Conservation (phyloP, 2,888 invertebrate genomes). For the Napeogenes sylphis region DNA sequence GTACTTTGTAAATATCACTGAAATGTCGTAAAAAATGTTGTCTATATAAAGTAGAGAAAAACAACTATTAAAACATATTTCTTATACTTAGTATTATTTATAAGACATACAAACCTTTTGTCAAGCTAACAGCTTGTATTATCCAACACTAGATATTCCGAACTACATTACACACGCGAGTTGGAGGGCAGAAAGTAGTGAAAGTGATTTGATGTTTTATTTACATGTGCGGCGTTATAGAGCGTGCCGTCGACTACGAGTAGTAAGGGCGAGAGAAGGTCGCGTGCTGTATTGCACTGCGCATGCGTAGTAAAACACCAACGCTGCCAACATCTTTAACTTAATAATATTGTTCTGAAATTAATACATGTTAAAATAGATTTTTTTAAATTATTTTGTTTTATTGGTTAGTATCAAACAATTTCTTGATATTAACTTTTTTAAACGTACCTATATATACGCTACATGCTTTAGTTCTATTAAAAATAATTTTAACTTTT, state of each 20-base stretch:
- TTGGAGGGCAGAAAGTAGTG: conserved; percentile 17
- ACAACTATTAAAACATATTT: neutral
- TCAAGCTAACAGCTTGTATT: conserved; percentile 11
- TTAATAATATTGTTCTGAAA: conserved; percentile 23
- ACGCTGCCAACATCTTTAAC: conserved; percentile 44
- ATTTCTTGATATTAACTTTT: too few relatives aligned
- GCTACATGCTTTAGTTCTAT: too few relatives aligned
- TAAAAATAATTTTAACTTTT: too few relatives aligned
- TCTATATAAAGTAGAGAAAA: neutral
- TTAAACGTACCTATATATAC: too few relatives aligned
- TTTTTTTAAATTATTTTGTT: neutral
- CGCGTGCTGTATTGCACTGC: conserved; percentile 48
- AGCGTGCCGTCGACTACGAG: conserved; percentile 58
- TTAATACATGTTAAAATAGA: neutral
- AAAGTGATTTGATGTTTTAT: conserved; percentile 54
- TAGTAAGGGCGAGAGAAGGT: conserved; percentile 70
- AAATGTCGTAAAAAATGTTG: neutral
- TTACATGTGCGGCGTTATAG: conserved; percentile 67
- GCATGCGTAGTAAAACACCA: conserved; percentile 60
- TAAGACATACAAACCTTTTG: conserved; percentile 19
- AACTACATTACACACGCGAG: conserved; percentile 1
- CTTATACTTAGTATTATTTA: neutral
- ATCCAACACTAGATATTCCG: conserved; percentile 2
- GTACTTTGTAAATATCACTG: too few relatives aligned
- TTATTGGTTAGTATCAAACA: too few relatives aligned